Base-by-base conservation (phyloP, 2,797 vertebrate species). In the Zalophus californianus region DNA sequence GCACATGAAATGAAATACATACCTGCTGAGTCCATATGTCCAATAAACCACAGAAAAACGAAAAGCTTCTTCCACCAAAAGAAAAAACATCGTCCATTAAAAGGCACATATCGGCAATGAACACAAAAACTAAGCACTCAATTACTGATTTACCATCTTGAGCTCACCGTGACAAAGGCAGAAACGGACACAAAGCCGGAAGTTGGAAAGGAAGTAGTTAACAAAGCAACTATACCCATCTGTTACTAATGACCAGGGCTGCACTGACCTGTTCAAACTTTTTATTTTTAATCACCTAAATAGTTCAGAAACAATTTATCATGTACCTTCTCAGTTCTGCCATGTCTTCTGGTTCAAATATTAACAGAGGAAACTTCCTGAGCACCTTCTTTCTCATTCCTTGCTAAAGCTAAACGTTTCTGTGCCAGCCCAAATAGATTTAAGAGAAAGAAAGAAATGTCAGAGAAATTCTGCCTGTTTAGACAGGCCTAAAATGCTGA, bases 341-440 rank as follows among this genome's bases (percentile, higher is more conserved):
- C 78, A 2, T 20, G 60, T 35, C 86, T 91, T 87, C 68, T 38
- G 58, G 66, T 66, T 96, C 83, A 92, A 93, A 86, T 72, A 91
- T 66, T 64, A 82, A 89, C 82, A 94, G 11, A 88, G 70, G 50
- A 87, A 77, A 96, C 48, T 95, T 96, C 58, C 66, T 6, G 16
- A 89, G 66, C 91, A 35, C 0, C 12, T 44, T 86, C 64, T 72
- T 68, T 73, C 82, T 95, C 32, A 83, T 29, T 58, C 38, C n/a
- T 68, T n/a, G n/a, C 50, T 80, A 58, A 32, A 41, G 64, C 44
- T 4, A 32, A 75, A 1, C 2, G 9, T n/a, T 54, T 80, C 18
- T 35, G 23, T 35, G 78, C 70, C 90, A 90, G 83, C 52, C 79
- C 86, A 52, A 20, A 4, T 2, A 87, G 87, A 60, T 21, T 90